Base-by-base conservation (phyloP, 2,797 vertebrate genomes). In the Karalla daura region DNA sequence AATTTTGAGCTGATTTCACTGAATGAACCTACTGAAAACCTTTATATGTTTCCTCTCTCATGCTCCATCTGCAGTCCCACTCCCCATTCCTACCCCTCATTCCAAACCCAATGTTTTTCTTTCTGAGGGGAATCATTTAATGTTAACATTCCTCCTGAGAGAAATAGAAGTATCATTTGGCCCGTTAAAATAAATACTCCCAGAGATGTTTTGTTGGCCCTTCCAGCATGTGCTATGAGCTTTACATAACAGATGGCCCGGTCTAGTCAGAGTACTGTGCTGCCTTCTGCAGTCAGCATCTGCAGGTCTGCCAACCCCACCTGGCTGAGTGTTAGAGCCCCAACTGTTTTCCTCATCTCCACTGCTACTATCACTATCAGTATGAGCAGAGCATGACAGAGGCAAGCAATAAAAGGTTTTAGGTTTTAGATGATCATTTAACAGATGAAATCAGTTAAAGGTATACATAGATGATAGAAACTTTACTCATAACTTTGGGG, bases 101-200 rank as follows among this genome's bases (percentile, higher is more conserved):
- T 24, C 30, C 54, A 61, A 6, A n/a, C 58, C 18, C 56, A 13
- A n/a, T 83, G 84, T 87, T 93, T 90, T 88, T 84, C 79, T 88
- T 89, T 83, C 81, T 66, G 21, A 58, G 68, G 82, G 54, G 74
- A 92, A 86, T 88, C 80, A 87, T 91, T 92, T 87, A 85, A 84
- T 89, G 76, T 86, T 73, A 85, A 74, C 85, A 85, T 90, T 92
- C 82, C 88, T 88, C 77, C n/a, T 58, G 83, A 87, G 88, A 89
- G 83, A 80, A 89, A 86, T 73, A 77, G 67, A 85, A 82, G 83
- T 87, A 91, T 89, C 83, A 86, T 84, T 92, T 89, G 86, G 83
- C 86, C 80, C 85, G 85, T 91, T 93, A 65, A 93, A 92, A 93
- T 91, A 92, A 93, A 94, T 91, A 93, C 79, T 88, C 84, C 81